Conservation (phyloP, 2,797 vertebrate genomes). For the Discoglossus pictus region DNA sequence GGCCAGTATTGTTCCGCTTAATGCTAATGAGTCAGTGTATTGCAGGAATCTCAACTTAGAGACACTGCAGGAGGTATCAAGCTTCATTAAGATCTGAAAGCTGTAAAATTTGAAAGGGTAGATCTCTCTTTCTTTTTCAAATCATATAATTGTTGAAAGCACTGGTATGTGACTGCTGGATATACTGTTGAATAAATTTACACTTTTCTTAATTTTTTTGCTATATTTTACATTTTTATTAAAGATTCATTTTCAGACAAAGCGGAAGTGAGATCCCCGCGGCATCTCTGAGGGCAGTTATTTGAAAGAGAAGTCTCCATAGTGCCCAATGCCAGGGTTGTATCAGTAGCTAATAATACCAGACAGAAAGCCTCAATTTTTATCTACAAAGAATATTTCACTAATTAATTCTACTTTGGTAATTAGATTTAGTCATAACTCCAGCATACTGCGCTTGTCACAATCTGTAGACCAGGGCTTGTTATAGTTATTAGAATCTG, state of each 20-base stretch:
- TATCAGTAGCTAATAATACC: background rate
- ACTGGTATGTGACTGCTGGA: slow-evolving; percentile 29
- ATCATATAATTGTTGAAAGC: slow-evolving; percentile 57
- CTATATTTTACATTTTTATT: background rate
- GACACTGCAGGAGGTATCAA: slow-evolving; percentile 55
- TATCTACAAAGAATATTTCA: slow-evolving; percentile 8
- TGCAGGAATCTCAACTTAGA: slow-evolving; percentile 44
- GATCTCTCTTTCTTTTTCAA: slow-evolving; percentile 54
- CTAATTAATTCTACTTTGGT: slow-evolving; percentile 21
- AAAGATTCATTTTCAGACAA: background rate
- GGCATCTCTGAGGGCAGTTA: slow-evolving; percentile 2
- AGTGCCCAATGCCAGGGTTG: background rate
- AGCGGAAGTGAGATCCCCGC: background rate
- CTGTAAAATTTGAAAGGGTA: slow-evolving; percentile 53
- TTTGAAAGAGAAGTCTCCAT: background rate
- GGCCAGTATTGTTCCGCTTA: slow-evolving; percentile 36
- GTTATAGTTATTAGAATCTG: too few relatives aligned
- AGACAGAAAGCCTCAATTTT: background rate
- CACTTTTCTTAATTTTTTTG: slow-evolving; percentile 2
- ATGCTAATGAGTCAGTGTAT: slow-evolving; percentile 47
- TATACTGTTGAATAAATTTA: background rate
- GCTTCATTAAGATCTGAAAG: slow-evolving; percentile 61
- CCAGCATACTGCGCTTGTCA: too few relatives aligned
- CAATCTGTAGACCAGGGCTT: too few relatives aligned
- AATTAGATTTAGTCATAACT: too few relatives aligned